These are phyloP conservation scores for Xiphophorus maculatus DNA, from an alignment of 2,113 vertebrate species.

Conservation along the genomic window DNA sequence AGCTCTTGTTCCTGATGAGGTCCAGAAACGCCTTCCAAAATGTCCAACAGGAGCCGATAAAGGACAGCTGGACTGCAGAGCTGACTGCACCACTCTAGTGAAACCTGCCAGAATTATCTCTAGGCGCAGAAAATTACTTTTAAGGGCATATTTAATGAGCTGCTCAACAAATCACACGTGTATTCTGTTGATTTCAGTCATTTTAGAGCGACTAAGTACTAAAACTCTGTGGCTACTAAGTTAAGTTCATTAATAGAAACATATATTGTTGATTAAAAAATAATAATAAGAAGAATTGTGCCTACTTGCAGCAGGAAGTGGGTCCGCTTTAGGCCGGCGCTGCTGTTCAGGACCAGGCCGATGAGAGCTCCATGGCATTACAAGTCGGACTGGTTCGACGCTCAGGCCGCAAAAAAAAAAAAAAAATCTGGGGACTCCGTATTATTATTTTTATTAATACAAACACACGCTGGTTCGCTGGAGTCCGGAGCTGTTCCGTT, in stretches of 20 bases:
- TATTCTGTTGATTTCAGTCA: neutral
- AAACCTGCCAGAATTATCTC: neutral
- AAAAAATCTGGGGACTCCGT: too few relatives aligned
- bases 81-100: neutral
- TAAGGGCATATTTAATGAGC: neutral
- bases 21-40: neutral
- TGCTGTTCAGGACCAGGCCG: constrained; percentile 63
- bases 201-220: neutral
- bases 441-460: too few relatives aligned
- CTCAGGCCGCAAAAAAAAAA: constrained; percentile 7
- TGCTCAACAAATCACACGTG: neutral
- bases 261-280: too few relatives aligned
- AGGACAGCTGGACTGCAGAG: neutral
- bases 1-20: constrained; percentile 46
- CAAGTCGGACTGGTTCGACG: constrained; percentile 24
- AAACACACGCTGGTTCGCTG: neutral
- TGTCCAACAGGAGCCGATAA: neutral
- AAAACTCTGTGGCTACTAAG: neutral
- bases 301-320: constrained; percentile 43
- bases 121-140: neutral
- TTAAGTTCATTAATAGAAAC: neutral
- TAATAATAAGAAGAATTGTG: neutral
- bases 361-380: constrained; percentile 67
- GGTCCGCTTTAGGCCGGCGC: constrained; percentile 21
- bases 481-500: constrained; percentile 17